Evolutionary conservation across 2,113 vertebrate genomes (phyloP), one percentile per base, ranked within the genome.

Genomic region (Propithecus coquereli): DNA sequence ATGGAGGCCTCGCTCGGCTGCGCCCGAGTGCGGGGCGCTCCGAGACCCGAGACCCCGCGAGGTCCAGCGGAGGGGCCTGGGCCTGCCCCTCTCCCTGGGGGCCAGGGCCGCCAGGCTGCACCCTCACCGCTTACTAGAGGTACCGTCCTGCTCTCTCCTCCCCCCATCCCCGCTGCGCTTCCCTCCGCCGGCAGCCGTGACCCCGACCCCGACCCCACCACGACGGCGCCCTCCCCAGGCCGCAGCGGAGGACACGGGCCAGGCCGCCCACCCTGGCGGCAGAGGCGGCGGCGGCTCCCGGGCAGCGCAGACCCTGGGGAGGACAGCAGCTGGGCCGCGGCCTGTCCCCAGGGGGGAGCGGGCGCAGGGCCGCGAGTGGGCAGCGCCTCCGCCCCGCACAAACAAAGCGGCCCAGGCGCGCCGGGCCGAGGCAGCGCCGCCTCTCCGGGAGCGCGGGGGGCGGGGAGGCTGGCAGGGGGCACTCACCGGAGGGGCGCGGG

Each of bases 201-300:
- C 65, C 91, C 82, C 45, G 47, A 87, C 92, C 91, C 92, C 76
- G 63, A 61, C 82, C 77, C 81, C 71, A 22, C 94, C 70, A 43
- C 77, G 9, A 87, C 79, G 79, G 97, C 95, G 96, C 97, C 94
- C 96, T 86, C 96, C 92, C 89, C 95, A 91, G 97, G 97, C 89
- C 54, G 82, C 87, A n/a, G 86, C 23, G 76, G 59, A 52, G 81
- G 71, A 23, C 95, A 45, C 76, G 23, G 54, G 71, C 86, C 90
- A 11, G 92, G 80, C 80, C n/a, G 20, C 74, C 59, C 11, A 32
- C 86, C 27, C 47, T 0, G 66, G 61, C 1, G 68, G 86, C 66
- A 20, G 47, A 47, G 47, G 96, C 34, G 20, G 61, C 50, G 45
- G 52, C 59, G 47, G 76, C 87, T 34, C 47, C 14, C 2, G 74